Evolutionary conservation across 2,888 invertebrate species (phyloP).

Genomic region (Tipula vernalis): DNA sequence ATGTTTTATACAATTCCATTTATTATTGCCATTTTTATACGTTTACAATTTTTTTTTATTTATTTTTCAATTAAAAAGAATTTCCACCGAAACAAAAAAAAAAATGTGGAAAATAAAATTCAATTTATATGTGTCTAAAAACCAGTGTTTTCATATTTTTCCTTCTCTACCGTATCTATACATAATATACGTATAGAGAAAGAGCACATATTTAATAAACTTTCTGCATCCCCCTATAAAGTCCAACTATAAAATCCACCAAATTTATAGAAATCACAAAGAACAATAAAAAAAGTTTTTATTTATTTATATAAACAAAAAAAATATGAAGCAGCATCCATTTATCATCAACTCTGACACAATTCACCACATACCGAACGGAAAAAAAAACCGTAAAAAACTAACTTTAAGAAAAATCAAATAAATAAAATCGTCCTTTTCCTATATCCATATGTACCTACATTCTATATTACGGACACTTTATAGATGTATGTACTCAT

Average conservation of each 20-base stretch:
- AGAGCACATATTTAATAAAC: not conserved
- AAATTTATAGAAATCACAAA: not conserved
- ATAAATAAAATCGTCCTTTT: not conserved
- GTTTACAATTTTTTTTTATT: not conserved
- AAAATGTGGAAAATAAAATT: not conserved
- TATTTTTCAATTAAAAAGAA: not conserved
- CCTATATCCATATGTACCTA: not conserved
- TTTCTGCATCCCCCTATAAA: not conserved
- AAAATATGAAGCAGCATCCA: not conserved
- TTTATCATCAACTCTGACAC: not conserved
- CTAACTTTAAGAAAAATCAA: not conserved
- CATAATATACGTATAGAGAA: not conserved
- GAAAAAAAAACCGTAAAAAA: not conserved
- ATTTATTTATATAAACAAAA: not conserved
- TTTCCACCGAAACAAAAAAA: not conserved
- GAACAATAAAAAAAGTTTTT: not conserved
- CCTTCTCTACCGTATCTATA: not conserved
- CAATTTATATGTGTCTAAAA: not conserved
- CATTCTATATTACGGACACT: not conserved
- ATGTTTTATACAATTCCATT: not conserved
- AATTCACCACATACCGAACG: not conserved
- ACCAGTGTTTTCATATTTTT: not conserved
- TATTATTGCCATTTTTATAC: not conserved
- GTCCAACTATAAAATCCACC: not conserved
- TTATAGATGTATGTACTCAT: too few species aligned